Evolutionary conservation across 2,888 invertebrate species (phyloP).

Genomic region (Drosophila paranaensis): DNA sequence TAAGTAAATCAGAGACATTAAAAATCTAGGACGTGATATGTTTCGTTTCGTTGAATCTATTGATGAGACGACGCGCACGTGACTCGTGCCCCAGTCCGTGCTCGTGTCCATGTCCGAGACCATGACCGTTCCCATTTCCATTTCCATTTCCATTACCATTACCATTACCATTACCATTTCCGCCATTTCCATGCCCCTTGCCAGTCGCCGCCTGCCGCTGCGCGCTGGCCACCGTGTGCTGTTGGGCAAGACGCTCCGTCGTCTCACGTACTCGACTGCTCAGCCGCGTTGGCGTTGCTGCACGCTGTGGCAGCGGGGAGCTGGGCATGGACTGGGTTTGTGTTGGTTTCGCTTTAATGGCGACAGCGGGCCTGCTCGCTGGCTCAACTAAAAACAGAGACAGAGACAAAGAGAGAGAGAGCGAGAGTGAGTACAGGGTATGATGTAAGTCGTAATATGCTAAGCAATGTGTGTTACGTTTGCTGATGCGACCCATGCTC

Average conservation of each 20-base stretch:
- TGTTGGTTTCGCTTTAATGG: conserved; percentile 53
- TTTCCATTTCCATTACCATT: conserved; percentile 17
- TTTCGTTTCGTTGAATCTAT: conserved; percentile 78
- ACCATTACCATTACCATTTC: conserved; percentile 14
- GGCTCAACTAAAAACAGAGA: conserved; percentile 22
- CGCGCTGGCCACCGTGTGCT: conserved; percentile 78
- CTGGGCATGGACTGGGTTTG: conserved; percentile 84
- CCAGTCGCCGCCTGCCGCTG: conserved; percentile 45
- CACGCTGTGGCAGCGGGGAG: conserved; percentile 81
- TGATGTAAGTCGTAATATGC: conserved; percentile 5
- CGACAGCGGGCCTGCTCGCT: conserved; percentile 29
- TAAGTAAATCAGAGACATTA: conserved; percentile 43
- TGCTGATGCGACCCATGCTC: conserved; percentile 55
- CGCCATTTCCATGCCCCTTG: conserved; percentile 20
- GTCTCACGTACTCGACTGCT: conserved; percentile 85
- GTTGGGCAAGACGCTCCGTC: conserved; percentile 84
- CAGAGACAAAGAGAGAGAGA: background rate
- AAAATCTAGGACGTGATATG: conserved; percentile 72
- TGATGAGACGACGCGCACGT: conserved; percentile 67
- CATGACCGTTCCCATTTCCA: conserved; percentile 21
- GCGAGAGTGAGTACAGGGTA: background rate
- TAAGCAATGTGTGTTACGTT: conserved; percentile 53
- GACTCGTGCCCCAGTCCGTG: conserved; percentile 50
- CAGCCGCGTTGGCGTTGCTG: conserved; percentile 84
- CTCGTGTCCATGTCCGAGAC: conserved; percentile 26